Evolutionary conservation across 2,888 invertebrate species (phyloP), one percentile per base, ranked within the genome.

Genomic region (Philereme vetulata): DNA sequence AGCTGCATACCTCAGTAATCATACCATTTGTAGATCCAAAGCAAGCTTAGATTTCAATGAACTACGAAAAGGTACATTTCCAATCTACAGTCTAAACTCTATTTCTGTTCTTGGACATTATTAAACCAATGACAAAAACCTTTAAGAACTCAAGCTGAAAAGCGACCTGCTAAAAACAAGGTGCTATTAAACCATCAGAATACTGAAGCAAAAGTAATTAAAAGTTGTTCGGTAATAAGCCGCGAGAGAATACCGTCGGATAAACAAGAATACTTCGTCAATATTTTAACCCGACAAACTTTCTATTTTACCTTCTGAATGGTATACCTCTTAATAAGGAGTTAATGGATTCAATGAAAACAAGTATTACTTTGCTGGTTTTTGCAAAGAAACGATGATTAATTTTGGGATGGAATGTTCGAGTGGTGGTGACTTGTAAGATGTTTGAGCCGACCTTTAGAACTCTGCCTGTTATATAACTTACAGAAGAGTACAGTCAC

Each of bases 131-230:
- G 35, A 51, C 38, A 38, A 51, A 33, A 51, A 46, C 44, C 49
- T 38, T 66, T 65, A 70, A 72, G 67, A 67, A 64, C 61, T 69
- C 62, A 68, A 74, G 70, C 65, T 56, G 65, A 72, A 75, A 72
- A 74, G 71, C 68, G 71, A 63, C 57, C 65, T 72, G 72, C 67
- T 69, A 70, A 72, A 66, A 67, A 69, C 75, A 73, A 76, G 75
- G 71, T 73, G 72, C 75, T 72, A 80, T 80, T 76, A 75, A 78
- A 74, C 72, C 74, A 74, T 73, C 77, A 75, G 72, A 77, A 80
- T 78, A 78, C 75, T 75, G 75, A 78, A 82, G 78, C 77, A 72
- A 78, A 80, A 78, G 80, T 80, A 81, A 85, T 85, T 85, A 82
- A 85, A 85, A 85, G 75, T 85, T 85, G 64, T 60, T 71, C 72